Conservation (phyloP, 2,113 vertebrate genomes). For the Corythoichthys intestinalis region DNA sequence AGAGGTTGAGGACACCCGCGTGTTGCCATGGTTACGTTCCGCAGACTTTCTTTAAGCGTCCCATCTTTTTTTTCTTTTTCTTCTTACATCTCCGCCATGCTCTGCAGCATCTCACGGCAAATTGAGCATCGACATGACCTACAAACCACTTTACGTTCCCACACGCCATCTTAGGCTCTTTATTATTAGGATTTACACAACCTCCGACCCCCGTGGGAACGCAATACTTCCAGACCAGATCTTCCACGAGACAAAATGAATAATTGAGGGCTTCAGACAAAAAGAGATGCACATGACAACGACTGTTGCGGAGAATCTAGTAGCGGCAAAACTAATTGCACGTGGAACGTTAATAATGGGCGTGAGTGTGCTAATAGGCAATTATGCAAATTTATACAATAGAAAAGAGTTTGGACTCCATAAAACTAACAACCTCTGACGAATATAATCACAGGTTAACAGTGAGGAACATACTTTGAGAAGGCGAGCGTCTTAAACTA, state of each 20-base stretch:
- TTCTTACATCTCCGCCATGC: conserved; percentile 40
- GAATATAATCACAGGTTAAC: conserved; percentile 27
- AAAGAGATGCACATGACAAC: background rate
- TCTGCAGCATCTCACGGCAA: conserved; percentile 40
- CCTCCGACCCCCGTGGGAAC: conserved; percentile 33
- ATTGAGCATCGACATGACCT: conserved; percentile 29
- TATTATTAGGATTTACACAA: conserved; percentile 22
- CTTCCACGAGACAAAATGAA: conserved; percentile 32
- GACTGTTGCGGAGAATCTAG: conserved; percentile 25
- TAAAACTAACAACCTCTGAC: conserved; percentile 42
- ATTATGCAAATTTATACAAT: conserved; percentile 52
- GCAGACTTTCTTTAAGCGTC: conserved; percentile 27
- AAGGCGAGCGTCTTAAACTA: background rate
- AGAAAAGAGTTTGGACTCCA: conserved; percentile 35
- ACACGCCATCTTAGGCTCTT: conserved; percentile 29
- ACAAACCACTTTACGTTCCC: conserved; percentile 16
- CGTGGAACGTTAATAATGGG: conserved; percentile 49
- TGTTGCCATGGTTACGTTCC: conserved; percentile 5
- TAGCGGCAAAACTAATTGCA: conserved; percentile 34
- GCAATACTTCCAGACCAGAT: conserved; percentile 35
- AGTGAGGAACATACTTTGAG: conserved; percentile 4
- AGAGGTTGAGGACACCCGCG: background rate
- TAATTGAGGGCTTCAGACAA: conserved; percentile 51
- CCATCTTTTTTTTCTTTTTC: conserved; percentile 16
- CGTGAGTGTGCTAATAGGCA: conserved; percentile 46